Conservation (phyloP, 2,888 invertebrate genomes). For the Scaptodrosophila latifasciaeformis region DNA sequence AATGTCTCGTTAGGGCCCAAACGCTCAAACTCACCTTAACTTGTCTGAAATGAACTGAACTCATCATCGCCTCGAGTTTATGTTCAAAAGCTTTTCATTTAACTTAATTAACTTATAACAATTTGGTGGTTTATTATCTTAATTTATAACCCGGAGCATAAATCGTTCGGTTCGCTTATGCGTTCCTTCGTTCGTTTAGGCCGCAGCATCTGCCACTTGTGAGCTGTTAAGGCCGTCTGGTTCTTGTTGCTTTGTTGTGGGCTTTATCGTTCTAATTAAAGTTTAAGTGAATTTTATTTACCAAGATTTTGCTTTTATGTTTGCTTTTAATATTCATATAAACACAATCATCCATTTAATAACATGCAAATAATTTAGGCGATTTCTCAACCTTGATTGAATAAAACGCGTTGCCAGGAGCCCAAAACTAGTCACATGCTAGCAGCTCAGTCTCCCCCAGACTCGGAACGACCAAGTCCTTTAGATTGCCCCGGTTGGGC, state of each 20-base stretch:
- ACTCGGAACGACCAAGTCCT: too few species aligned
- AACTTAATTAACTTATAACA: conserved; percentile 68
- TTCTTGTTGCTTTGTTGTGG: too few species aligned
- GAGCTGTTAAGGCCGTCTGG: too few species aligned
- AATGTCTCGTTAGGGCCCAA: background rate
- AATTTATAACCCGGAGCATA: conserved; percentile 55
- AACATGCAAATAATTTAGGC: too few species aligned
- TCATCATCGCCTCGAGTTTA: conserved; percentile 26
- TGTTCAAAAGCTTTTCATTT: conserved; percentile 68
- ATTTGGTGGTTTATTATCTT: conserved; percentile 65
- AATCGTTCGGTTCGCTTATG: conserved; percentile 22
- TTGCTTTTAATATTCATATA: conserved; percentile 22
- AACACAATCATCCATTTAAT: too few species aligned
- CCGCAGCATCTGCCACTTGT: too few species aligned
- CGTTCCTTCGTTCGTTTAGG: conserved; percentile 19
- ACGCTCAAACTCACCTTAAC: conserved; percentile 30
- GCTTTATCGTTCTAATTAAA: conserved; percentile 41
- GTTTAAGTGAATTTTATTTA: conserved; percentile 39
- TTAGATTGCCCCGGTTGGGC: too few species aligned
- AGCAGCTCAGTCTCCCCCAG: too few species aligned
- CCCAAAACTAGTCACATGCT: too few species aligned
- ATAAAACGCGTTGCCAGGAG: too few species aligned
- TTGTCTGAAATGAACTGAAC: conserved; percentile 10
- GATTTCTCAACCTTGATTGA: too few species aligned
- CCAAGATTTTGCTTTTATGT: conserved; percentile 23